These are phyloP conservation scores for Cassiopea xamachana DNA, from an alignment of 30 jellyfish, hydroid and myxozoan genomes.

Conservation along the genomic window DNA sequence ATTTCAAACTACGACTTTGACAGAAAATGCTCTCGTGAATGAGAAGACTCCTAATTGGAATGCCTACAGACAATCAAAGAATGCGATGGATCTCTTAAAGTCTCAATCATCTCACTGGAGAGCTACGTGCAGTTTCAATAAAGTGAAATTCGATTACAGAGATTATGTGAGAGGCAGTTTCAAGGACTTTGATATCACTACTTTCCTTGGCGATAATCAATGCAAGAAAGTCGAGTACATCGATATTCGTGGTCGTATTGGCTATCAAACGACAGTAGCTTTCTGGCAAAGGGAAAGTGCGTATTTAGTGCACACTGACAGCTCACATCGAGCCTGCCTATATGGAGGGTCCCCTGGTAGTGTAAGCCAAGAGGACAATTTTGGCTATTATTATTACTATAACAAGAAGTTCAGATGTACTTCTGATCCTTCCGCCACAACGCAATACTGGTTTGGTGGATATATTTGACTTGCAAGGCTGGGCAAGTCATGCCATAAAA, in stretches of 20 bases:
- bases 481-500: background rate
- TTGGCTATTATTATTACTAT: background rate
- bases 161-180: slow-evolving; percentile 29
- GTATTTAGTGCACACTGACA: background rate
- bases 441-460: background rate
- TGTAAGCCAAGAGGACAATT: background rate
- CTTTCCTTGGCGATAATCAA: background rate
- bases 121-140: slow-evolving; percentile 1
- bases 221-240: slow-evolving; percentile 27
- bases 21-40: slow-evolving; percentile 11
- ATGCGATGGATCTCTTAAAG: background rate
- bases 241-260: slow-evolving; percentile 19
- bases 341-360: background rate
- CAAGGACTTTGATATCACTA: slow-evolving; percentile 6
- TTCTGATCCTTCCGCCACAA: background rate
- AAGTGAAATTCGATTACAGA: background rate
- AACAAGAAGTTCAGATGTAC: background rate
- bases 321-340: background rate
- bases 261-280: background rate
- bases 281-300: slow-evolving; percentile 4
- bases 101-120: slow-evolving; percentile 10
- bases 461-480: background rate
- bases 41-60: slow-evolving; percentile 30
- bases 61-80: slow-evolving; percentile 18
- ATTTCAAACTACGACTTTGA: background rate